Evolutionary conservation across 1,140 invertebrate species (phyloP).

Genomic region (Drosophila eugracilis): DNA sequence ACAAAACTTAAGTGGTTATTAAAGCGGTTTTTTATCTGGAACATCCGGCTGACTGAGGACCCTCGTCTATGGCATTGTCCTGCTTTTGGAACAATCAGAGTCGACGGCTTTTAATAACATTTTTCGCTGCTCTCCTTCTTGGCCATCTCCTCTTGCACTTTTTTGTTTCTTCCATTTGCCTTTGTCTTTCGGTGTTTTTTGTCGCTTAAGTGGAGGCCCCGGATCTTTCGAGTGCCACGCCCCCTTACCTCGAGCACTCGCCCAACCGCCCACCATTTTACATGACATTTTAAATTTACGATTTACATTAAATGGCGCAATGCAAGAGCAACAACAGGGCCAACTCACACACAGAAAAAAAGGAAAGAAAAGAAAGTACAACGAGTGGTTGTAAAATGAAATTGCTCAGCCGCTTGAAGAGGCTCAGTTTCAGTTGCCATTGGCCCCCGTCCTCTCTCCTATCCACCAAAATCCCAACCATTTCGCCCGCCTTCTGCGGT

Average conservation of each 20-base stretch:
- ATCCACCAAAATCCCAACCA: not conserved
- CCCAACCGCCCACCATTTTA: constrained; percentile 61
- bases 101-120: constrained; percentile 78
- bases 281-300: constrained; percentile 83
- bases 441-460: not conserved
- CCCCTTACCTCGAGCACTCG: constrained; percentile 20
- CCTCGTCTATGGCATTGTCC: constrained; percentile 28
- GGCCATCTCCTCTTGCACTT: constrained; percentile 43
- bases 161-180: constrained; percentile 15
- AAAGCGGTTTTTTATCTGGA: constrained; percentile 2
- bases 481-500: constrained; percentile 36
- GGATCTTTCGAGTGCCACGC: constrained; percentile 65
- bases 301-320: constrained; percentile 83
- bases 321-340: constrained; percentile 53
- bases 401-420: constrained; percentile 64
- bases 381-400: constrained; percentile 80
- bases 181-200: constrained; percentile 44
- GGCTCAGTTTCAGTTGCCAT: constrained; percentile 33
- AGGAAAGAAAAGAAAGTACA: constrained; percentile 41
- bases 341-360: constrained; percentile 3
- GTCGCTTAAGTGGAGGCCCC: constrained; percentile 65
- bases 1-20: not conserved
- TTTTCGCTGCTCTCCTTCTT: constrained; percentile 63
- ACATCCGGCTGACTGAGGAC: constrained; percentile 53
- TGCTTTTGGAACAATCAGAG: constrained; percentile 57